Evolutionary conservation across 2,113 vertebrate genomes (phyloP), one percentile per base, ranked within the genome.

Genomic region (Ammodytes dubius): DNA sequence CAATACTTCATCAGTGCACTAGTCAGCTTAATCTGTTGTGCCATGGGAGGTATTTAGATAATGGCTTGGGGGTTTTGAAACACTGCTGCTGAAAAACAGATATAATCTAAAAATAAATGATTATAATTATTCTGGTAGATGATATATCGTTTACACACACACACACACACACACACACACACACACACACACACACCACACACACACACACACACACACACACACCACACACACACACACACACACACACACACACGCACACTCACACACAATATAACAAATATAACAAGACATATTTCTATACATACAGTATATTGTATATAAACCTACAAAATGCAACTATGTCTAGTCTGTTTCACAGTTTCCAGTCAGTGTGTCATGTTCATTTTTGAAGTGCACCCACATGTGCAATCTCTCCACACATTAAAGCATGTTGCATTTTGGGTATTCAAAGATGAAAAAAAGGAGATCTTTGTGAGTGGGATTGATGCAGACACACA

Each of bases 381-480:
- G 37, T 6, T 14, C 7, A 19, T 37, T 43, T 42, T 50, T 47
- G 2, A 1, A 17, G 35, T 7, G 17, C 13, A 79, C 27, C 14
- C 59, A 37, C 14, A 72, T 40, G 12, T 43, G 12, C 14, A 19
- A 11, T 10, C n/a, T 10, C n/a, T 6, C 7, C 3, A n/a, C 35
- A 39, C 9, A 40, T 60, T 39, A 43, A 9, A 59, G 15, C 8
- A 47, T n/a, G 47, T 57, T 5, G 7, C 2, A 9, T 17, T 43
- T 12, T 37, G 27, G 14, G 0, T 0, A 17, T 65, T 53, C 2
- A 50, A 14, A 27, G 35, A 50, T 6, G 27, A 14, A 45, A 46
- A n/a, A 37, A 63, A 69, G 43, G 58, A 59, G 58, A 67, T 37
- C 7, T 4, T 10, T 45, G 58, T 53, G 15, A 81, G 60, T 37